Percentiles rank a stretch among this genome's conserved stretches.
Conservation (phyloP, 2,797 vertebrate species). For the Selene dorsalis region DNA sequence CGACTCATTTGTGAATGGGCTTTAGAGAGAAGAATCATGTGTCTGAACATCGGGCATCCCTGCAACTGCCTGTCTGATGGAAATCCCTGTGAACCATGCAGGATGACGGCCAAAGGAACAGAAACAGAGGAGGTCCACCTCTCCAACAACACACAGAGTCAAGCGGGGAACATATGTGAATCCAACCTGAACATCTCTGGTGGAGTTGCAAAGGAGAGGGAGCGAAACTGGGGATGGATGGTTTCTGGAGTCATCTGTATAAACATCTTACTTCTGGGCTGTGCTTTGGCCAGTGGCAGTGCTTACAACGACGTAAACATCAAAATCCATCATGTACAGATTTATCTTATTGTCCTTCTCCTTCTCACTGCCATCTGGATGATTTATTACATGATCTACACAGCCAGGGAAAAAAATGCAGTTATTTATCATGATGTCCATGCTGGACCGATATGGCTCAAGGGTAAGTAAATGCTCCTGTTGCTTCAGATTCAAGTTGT, state of each 20-base stretch:
- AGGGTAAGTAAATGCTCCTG: conserved; percentile 82
- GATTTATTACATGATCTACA: conserved; percentile 86
- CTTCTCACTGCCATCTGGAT: conserved; percentile 90
- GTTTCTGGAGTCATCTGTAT: conserved; percentile 89
- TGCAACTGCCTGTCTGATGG: conserved; percentile 70
- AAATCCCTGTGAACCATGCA: conserved; percentile 72
- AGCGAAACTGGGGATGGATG: conserved; percentile 90
- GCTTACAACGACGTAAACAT: conserved; percentile 85
- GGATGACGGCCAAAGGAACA: conserved; percentile 73
- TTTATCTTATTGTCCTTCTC: conserved; percentile 89
- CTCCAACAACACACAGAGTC: conserved; percentile 30
- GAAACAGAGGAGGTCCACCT: conserved; percentile 70
- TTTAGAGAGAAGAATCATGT: conserved; percentile 61
- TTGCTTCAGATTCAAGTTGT: background rate
- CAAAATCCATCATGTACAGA: conserved; percentile 84
- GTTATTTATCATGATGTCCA: conserved; percentile 90
- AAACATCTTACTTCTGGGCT: conserved; percentile 90
- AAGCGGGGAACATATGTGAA: background rate
- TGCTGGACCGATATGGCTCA: conserved; percentile 94
- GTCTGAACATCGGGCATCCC: conserved; percentile 48
- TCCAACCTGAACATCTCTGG: conserved; percentile 46
- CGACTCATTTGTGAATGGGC: conserved; percentile 26
- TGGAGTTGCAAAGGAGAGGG: conserved; percentile 74
- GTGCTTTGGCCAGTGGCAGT: conserved; percentile 88
- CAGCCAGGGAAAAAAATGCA: conserved; percentile 77